phyloP scores from a whole-genome alignment of 1,140 invertebrate genomes.

The Marisa cornuarietis region DNA sequence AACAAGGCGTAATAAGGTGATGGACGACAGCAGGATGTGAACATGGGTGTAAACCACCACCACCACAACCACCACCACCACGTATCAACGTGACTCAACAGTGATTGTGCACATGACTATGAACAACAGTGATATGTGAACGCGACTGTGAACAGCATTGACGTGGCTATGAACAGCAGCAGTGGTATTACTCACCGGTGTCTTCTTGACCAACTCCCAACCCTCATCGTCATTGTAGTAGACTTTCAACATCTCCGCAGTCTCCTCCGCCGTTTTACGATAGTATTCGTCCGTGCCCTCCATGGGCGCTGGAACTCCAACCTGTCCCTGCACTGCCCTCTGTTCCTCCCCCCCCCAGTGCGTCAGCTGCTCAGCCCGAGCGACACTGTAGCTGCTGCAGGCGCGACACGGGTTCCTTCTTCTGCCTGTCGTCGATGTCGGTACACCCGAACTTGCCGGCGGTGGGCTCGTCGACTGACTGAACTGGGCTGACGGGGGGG shows the following conservation, averaged over 20 bases:
- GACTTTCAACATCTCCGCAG: constrained; percentile 2
- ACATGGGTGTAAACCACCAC: neutral
- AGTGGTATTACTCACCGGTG: neutral
- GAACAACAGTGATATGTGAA: neutral
- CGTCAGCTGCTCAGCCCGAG: too few species aligned
- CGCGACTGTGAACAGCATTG: neutral
- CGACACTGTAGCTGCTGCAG: too few species aligned
- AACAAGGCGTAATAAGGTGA: too few species aligned
- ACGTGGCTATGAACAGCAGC: neutral
- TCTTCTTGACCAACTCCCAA: neutral
- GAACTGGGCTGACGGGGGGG: too few species aligned
- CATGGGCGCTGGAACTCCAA: neutral
- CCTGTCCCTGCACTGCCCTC: too few species aligned
- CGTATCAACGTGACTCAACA: neutral
- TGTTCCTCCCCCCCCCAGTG: too few species aligned
- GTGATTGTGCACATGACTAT: neutral
- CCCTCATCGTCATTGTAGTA: neutral
- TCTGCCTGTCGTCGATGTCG: too few species aligned
- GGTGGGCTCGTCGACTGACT: too few species aligned
- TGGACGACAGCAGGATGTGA: neutral
- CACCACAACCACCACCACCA: neutral
- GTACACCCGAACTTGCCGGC: too few species aligned
- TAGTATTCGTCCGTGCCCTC: neutral
- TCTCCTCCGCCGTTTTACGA: neutral
- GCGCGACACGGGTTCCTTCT: too few species aligned